Base-by-base conservation (phyloP, 2,113 vertebrate species). In the Amphilophus citrinellus region DNA sequence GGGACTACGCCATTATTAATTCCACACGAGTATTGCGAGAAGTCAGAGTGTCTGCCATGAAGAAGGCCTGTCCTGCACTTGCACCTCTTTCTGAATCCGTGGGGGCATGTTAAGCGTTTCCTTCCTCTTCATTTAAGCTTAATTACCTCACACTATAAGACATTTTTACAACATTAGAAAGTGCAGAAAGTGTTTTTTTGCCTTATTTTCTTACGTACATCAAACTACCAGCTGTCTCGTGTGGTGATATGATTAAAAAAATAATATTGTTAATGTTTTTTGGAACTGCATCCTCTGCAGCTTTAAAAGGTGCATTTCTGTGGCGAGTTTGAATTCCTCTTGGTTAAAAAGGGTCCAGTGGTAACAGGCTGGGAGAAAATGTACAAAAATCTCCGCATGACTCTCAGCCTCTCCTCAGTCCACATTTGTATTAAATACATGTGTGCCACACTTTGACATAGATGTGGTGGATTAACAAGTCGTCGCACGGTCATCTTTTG, bases 401-500 rank as follows among this genome's bases (percentile, higher is more conserved):
- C 66, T 50, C 42, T 15, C 0, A 17, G 15, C 42, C 22, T 68
- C 15, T 30, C 15, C 65, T 71, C 65, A 71, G 15, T 27, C 42
- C 27, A 50, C 9, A 17, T 30, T 15, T 50, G 65, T 50, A 15
- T 68, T 27, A 68, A 50, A 24, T 30, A 68, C 2, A 37, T 0
- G 2, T 59, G 44, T 62, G 5, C 0, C 30, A 30, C 10, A 32
- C n/a, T 75, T 53, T 11, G 57, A 53, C 15, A 44, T 24, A 76
- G 32, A 80, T 78, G 47, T 58, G 44, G 71, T 4, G 10, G 20
- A 15, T 61, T 20, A 2, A 50, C 66, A 24, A 20, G 50, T 60
- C 17, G 10, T 11, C 44, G 50, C 22, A 1, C 7, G 24, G 81
- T 94, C 88, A 93, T 85, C 82, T 87, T 6, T 0, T 44, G 86